Evolutionary conservation across 1,140 invertebrate genomes (phyloP), one percentile per base, ranked within the genome.

Genomic region (Drosophila sp.): DNA sequence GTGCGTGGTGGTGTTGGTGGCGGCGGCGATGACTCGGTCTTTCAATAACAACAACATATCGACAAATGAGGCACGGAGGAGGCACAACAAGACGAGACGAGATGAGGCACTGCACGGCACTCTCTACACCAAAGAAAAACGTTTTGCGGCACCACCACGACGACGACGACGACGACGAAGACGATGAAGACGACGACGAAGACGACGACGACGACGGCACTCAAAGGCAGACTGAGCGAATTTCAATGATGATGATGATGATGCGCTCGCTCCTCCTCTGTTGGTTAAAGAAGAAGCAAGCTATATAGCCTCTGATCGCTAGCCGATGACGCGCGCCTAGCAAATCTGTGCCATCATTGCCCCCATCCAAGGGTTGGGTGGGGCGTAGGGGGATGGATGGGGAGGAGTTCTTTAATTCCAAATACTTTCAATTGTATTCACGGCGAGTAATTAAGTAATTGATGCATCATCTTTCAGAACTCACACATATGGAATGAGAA

Each of bases 41-140:
- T 78, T 75, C 80, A 69, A 65, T 68, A 78, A 78, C 80, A 68
- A 64, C 70, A 80, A 74, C 80, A 89, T 83, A 72, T 83, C 74
- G 79, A 69, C 8, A 11, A 38, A 38, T 10, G 10, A 38, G 35
- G 35, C 35, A 38, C 2, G 4, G 2, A 8, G 33, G 2, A 8
- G 33, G 33, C 7, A 35, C 8, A 17, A 17, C 17, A 17, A 17
- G 17, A 17, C 17, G 17, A 17, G 17, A 17, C 17, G 17, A 17
- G 17, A 17, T 17, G 17, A 17, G 35, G 35, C 10, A 11, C 7
- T 1, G 35, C 35, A 38, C 35, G 62, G 70, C 70, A 84, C 65
- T 71, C 84, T 47, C 44, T 7, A 47, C 44, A 23, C 44, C 44
- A 47, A 47, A 5, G 17, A 23, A 47, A 47, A 35, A 35, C 33